A percentile compares a stretch with the other conserved stretches of the same genome.
Conservation (phyloP, 2,113 vertebrate species). For the Pterocles orientalis region DNA sequence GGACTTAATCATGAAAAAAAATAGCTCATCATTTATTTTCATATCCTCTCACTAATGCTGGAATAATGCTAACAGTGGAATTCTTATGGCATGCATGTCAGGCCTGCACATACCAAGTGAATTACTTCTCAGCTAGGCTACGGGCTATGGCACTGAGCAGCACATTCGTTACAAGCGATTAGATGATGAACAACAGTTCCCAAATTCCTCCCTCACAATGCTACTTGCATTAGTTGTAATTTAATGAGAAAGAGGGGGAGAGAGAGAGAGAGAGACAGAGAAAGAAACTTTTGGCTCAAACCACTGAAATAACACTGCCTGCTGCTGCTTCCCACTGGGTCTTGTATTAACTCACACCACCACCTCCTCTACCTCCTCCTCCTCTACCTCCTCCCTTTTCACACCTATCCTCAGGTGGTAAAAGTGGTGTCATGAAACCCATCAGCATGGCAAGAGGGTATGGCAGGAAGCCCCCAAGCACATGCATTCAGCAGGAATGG, state of each 20-base stretch:
- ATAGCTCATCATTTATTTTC: constrained; percentile 67
- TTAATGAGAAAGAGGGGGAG: constrained; percentile 41
- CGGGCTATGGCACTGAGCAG: constrained; percentile 53
- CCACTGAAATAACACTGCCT: constrained; percentile 50
- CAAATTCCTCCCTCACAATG: constrained; percentile 67
- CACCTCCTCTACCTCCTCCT: not conserved
- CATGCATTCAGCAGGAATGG: not conserved
- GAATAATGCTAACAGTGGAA: constrained; percentile 62
- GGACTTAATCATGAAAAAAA: constrained; percentile 56
- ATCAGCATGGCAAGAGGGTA: not conserved
- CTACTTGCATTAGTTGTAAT: constrained; percentile 64
- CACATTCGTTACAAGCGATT: constrained; percentile 43
- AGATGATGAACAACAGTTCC: constrained; percentile 65
- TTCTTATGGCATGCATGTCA: constrained; percentile 64
- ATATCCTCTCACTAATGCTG: constrained; percentile 50
- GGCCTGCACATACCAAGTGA: constrained; percentile 64
- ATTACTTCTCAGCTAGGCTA: constrained; percentile 60
- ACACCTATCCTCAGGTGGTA: constrained; percentile 49
- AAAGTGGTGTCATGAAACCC: constrained; percentile 37
- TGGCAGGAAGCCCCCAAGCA: not conserved
- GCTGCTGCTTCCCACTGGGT: constrained; percentile 51
- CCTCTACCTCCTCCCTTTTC: constrained; percentile 28
- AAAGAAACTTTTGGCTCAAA: constrained; percentile 58
- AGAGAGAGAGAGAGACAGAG: not conserved
- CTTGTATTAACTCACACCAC: constrained; percentile 57